Base-by-base conservation (phyloP, 64 coral and sea anemone genomes). In the Montipora capricornis region DNA sequence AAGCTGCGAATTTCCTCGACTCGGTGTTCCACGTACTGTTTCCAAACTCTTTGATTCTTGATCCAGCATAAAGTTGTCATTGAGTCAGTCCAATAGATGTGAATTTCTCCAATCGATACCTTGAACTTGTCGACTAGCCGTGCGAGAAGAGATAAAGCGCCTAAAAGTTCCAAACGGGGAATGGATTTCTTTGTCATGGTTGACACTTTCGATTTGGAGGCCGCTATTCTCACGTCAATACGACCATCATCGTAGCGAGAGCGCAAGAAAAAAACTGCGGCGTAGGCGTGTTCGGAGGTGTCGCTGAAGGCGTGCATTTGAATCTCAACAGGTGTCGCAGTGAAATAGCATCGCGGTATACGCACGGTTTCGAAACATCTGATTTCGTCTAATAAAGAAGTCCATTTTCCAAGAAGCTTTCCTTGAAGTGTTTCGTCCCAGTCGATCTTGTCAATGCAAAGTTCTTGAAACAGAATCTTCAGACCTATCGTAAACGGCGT, bases 401-500 rank as follows among this genome's bases (percentile, higher is more conserved):
- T 94, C 87, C 93, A 94, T 12, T n/a, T 81, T 77, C 14, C 26
- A 46, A 89, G 87, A 48, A 50, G 71, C 11, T 79, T 83, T 91
- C 94, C 91, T 26, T 12, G 70, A 16, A 96, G 89, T 45, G 50
- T 49, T 83, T 91, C 83, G 20, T 97, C 91, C 92, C 95, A 97
- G 76, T 90, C 62, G 22, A 86, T 22, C 20, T 96, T 90, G 44
- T 19, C 70, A 5, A 90, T 57, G 74, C 92, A 91, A 13, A 94
- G 9, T 75, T 96, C 91, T 87, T 96, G 89, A 93, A 96, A 96
- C 14, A 90, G 69, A 88, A 87, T 90, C 52, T 94, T 94, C 92
- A 94, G 59, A 6, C 17, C 68, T 12, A 94, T 59, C 2, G 87
- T 91, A 1, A 97, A 50, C 48, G 95, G 92, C 13, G 82, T 90